Percentiles rank a stretch among this genome's conserved stretches.
Evolutionary conservation across 2,888 invertebrate species (phyloP).

Genomic region (Cyrtodaria siliqua): DNA sequence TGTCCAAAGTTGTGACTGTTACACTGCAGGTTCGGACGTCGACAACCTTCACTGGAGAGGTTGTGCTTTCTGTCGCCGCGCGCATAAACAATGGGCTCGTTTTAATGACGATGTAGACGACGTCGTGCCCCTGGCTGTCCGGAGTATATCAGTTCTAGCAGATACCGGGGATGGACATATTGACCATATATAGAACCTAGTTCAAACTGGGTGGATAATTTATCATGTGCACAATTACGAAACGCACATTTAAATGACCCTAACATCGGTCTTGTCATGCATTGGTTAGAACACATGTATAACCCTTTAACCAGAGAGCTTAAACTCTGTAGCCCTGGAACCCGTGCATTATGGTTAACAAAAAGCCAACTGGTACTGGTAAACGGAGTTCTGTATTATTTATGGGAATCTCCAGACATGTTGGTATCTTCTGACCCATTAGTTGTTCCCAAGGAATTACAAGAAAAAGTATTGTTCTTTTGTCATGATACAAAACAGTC

Average conservation of each 20-base stretch:
- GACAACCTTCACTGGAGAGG: background rate
- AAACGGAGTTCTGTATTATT: background rate
- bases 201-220: background rate
- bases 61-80: slow-evolving; percentile 2
- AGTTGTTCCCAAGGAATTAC: background rate
- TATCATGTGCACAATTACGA: background rate
- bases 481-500: background rate
- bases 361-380: background rate
- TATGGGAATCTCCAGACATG: background rate
- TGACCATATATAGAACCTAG: too few species aligned
- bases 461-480: background rate
- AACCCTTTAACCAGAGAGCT: background rate
- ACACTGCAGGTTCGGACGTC: background rate
- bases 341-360: slow-evolving; percentile 1
- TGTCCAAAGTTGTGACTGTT: background rate
- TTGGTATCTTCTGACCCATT: background rate
- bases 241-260: background rate
- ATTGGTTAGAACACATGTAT: background rate
- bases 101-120: slow-evolving; percentile 19
- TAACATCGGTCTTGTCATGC: background rate
- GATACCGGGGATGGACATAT: background rate
- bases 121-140: slow-evolving; percentile 12
- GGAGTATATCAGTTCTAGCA: background rate
- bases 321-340: background rate
- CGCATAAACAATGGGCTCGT: slow-evolving; percentile 6